A percentile compares a stretch with the other conserved stretches of the same genome.
Conservation (phyloP, 1,140 invertebrate genomes). For the Tribolium madens region DNA sequence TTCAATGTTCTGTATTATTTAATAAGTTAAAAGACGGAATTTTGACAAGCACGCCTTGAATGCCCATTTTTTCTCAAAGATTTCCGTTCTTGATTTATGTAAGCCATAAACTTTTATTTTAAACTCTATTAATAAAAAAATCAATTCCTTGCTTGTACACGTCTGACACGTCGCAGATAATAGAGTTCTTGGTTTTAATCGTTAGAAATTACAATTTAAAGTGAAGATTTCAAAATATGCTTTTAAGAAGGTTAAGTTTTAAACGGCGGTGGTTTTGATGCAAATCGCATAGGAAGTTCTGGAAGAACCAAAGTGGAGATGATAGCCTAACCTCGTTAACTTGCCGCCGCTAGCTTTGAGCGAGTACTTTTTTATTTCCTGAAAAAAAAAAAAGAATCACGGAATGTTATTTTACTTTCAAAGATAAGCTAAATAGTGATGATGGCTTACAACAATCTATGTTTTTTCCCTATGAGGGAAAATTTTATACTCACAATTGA, state of each 20-base stretch:
- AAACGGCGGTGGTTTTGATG: constrained; percentile 13
- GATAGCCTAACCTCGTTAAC: constrained; percentile 28
- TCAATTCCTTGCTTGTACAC: neutral
- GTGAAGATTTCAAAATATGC: neutral
- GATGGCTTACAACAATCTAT: neutral
- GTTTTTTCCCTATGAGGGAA: neutral
- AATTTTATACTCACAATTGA: too few relatives aligned
- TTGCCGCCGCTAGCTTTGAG: constrained; percentile 5
- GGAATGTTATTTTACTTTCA: constrained; percentile 9
- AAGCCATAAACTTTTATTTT: neutral
- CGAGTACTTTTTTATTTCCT: neutral
- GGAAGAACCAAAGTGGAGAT: constrained; percentile 23
- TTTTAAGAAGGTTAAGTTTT: constrained; percentile 1
- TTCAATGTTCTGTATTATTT: constrained; percentile 36
- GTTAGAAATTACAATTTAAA: neutral
- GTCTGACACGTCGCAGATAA: neutral
- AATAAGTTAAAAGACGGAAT: constrained; percentile 23
- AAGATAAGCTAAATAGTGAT: constrained; percentile 3
- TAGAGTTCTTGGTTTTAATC: neutral
- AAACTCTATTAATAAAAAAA: constrained; percentile 27
- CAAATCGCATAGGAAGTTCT: constrained; percentile 29
- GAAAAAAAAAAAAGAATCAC: constrained; percentile 1
- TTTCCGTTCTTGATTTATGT: constrained; percentile 12
- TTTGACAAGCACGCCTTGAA: constrained; percentile 4
- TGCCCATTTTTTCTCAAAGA: neutral